Evolutionary conservation across 2,113 vertebrate genomes (phyloP).

Genomic region (Brachionichthys hirsutus): DNA sequence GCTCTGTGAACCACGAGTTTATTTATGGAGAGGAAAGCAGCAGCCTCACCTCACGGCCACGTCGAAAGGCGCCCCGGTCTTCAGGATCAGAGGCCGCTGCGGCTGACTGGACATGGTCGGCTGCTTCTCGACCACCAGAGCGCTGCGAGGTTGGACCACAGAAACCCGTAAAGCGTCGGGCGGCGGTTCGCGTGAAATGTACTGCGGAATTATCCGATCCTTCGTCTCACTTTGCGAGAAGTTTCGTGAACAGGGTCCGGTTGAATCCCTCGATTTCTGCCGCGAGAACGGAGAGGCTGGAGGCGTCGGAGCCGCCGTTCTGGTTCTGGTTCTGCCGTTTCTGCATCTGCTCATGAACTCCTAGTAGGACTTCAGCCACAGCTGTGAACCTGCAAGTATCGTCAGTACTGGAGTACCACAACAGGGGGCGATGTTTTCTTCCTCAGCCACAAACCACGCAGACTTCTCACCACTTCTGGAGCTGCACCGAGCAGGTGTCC

Average conservation of each 20-base stretch:
- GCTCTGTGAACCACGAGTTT: no score
- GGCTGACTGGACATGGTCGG: slow-evolving; percentile 85
- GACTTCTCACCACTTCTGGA: slow-evolving; percentile 84
- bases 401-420: background rate
- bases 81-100: slow-evolving; percentile 86
- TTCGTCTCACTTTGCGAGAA: slow-evolving; percentile 82
- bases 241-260: slow-evolving; percentile 77
- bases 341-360: slow-evolving; percentile 85
- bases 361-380: slow-evolving; percentile 84
- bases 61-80: slow-evolving; percentile 85
- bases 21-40: no score
- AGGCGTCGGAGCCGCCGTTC: slow-evolving; percentile 58
- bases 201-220: no score
- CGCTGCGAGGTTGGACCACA: slow-evolving; percentile 69
- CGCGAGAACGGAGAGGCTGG: slow-evolving; percentile 76
- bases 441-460: background rate
- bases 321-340: slow-evolving; percentile 86
- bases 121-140: slow-evolving; percentile 93
- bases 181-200: background rate
- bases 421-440: background rate
- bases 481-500: slow-evolving; percentile 84
- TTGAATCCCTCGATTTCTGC: slow-evolving; percentile 74
- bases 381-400: slow-evolving; percentile 82
- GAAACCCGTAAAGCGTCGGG: background rate
- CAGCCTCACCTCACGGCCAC: slow-evolving; percentile 83